A percentile compares a stretch with the other conserved stretches of the same genome.
Evolutionary conservation across 2,888 invertebrate genomes (phyloP).

Genomic region (Entomobrya multifasciata): DNA sequence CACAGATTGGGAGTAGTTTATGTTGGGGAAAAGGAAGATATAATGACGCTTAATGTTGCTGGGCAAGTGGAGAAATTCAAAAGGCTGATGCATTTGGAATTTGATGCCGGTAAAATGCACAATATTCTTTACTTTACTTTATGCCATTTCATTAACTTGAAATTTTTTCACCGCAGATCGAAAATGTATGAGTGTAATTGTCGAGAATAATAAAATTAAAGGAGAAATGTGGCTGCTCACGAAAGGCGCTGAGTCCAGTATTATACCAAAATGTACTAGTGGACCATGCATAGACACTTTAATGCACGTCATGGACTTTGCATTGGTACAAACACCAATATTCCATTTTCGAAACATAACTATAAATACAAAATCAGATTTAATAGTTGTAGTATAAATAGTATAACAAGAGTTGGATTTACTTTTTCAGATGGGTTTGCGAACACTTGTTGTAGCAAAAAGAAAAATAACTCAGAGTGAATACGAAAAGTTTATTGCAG

Average conservation of each 20-base stretch:
- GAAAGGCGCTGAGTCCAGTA: constrained; percentile 91
- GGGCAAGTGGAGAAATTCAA: constrained; percentile 83
- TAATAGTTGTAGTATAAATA: too few relatives aligned
- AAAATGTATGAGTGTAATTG: constrained; percentile 92
- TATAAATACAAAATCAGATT: too few relatives aligned
- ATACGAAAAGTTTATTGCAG: constrained; percentile 83
- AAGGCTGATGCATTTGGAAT: constrained; percentile 91
- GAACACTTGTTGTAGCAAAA: constrained; percentile 92
- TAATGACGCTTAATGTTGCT: constrained; percentile 82
- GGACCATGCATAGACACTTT: constrained; percentile 82
- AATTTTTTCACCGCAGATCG: too few relatives aligned
- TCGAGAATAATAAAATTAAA: constrained; percentile 86
- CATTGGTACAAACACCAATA: too few relatives aligned
- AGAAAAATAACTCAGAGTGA: constrained; percentile 86
- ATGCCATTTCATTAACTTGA: too few relatives aligned
- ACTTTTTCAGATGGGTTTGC: constrained; percentile 87
- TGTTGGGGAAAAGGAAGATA: constrained; percentile 82
- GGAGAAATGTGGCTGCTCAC: constrained; percentile 88
- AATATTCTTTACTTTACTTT: too few relatives aligned
- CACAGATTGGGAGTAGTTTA: constrained; percentile 84
- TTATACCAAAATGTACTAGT: constrained; percentile 85
- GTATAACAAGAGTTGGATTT: too few relatives aligned
- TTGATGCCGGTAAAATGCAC: constrained; percentile 88
- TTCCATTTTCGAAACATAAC: too few relatives aligned
- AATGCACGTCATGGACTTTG: constrained; percentile 83